Conservation (phyloP, 2,888 invertebrate species). For the Pseudeuparius sepicola region DNA sequence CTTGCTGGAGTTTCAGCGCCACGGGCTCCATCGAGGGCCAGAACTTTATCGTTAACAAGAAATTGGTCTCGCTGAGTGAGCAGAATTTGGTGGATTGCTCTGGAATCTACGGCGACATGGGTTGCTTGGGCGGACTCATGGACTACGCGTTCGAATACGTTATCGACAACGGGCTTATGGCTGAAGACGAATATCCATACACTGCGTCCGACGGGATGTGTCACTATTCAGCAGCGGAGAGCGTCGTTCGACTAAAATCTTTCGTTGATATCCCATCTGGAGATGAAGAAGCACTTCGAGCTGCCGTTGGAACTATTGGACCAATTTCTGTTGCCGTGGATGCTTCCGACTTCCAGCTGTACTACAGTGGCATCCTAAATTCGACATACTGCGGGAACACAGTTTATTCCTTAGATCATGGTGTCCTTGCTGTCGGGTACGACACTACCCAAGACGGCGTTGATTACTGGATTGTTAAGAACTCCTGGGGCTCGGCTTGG, state of each 20-base stretch:
- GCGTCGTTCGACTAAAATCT: conserved; percentile 40
- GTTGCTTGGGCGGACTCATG: conserved; percentile 45
- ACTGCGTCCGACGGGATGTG: conserved; percentile 24
- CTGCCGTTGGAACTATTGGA: conserved; percentile 69
- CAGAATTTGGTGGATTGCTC: conserved; percentile 48
- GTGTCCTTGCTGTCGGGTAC: conserved; percentile 68
- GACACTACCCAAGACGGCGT: conserved; percentile 37
- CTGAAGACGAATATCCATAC: conserved; percentile 46
- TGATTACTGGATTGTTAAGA: conserved; percentile 35
- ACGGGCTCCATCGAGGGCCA: conserved; percentile 46
- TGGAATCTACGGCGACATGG: conserved; percentile 39
- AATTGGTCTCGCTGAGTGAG: conserved; percentile 43
- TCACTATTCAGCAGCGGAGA: conserved; percentile 13
- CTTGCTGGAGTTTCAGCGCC: too few species aligned
- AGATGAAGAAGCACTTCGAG: conserved; percentile 58
- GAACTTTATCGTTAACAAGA: conserved; percentile 41
- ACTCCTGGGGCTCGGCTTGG: too few species aligned
- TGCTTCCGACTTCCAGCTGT: conserved; percentile 73
- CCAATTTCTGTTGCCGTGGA: conserved; percentile 84
- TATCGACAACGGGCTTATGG: conserved; percentile 44
- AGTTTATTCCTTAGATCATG: conserved; percentile 61
- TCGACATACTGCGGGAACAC: conserved; percentile 55
- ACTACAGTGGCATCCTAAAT: conserved; percentile 61
- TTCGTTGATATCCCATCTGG: conserved; percentile 60
- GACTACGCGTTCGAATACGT: conserved; percentile 41